These are phyloP conservation scores for Tympanuchus pallidicinctus DNA, from an alignment of 2,113 vertebrate genomes.

Conservation along the genomic window DNA sequence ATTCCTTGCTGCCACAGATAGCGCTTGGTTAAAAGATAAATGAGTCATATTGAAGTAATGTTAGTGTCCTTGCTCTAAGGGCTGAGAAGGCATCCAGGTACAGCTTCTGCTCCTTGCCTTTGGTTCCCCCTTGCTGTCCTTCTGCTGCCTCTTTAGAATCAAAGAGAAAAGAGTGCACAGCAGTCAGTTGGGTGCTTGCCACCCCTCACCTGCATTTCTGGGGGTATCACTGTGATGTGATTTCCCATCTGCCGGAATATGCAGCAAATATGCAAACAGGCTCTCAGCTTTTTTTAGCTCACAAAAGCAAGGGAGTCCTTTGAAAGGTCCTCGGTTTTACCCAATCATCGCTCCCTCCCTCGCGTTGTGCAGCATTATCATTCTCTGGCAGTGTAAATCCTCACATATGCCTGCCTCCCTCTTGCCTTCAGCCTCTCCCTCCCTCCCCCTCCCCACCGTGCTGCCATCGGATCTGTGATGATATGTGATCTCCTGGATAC, in stretches of 20 bases:
- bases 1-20: background rate
- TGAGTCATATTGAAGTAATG: background rate
- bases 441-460: constrained; percentile 71
- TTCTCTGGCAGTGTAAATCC: constrained; percentile 68
- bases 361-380: background rate
- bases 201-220: accelerated
- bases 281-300: constrained; percentile 55
- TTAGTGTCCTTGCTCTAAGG: background rate
- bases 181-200: background rate
- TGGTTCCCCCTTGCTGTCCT: background rate
- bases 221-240: background rate
- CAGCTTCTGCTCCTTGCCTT: background rate
- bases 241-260: constrained; percentile 21
- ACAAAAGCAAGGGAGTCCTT: constrained; percentile 57
- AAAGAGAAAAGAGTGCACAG: background rate
- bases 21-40: background rate
- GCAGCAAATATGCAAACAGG: constrained; percentile 7
- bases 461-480: constrained; percentile 84
- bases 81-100: background rate
- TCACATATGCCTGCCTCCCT: constrained; percentile 51
- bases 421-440: background rate
- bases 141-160: background rate
- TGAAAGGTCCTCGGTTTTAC: constrained; percentile 24
- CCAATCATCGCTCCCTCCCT: constrained; percentile 34
- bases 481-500: constrained; percentile 86